Base-by-base conservation (phyloP, 2,797 vertebrate genomes). In the Rousettus madagascariensis region DNA sequence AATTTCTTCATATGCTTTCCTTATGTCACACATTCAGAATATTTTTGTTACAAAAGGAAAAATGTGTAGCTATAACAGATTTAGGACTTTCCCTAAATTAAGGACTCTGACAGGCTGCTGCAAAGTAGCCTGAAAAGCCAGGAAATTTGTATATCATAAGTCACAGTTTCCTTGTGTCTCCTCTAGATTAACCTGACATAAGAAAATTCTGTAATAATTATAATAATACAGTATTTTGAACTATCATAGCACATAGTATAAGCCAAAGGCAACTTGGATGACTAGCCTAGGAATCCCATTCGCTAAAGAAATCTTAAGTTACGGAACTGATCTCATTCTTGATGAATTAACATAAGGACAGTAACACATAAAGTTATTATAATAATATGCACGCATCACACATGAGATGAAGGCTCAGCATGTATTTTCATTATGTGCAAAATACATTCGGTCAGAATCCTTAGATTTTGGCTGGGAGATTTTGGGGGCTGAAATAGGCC, bases 261-360 rank as follows among this genome's bases (percentile, higher is more conserved):
- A 89, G 77, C 38, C 78, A 66, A 84, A 75, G 33, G 59, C 24
- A 68, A 2, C 36, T 38, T 19, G 17, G 79, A 80, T 24, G 65
- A 85, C 69, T 74, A 85, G 71, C 17, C n/a, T 65, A 28, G 22
- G 20, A 75, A 87, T 49, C 55, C 8, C 16, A 51, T 68, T 84
- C 28, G 33, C 68, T 79, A 90, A 90, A 80, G 77, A 84, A 79
- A 86, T 55, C 75, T 84, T 49, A 86, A 87, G 71, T 66, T 65
- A 38, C 72, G 61, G 66, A 72, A 63, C 53, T 80, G 79, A 68
- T 86, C 36, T 89, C 38, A 75, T 69, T 57, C 19, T 83, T 68
- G 71, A 16, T 15, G 46, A 33, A 68, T n/a, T 57, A 80, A 49
- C 22, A 72, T 15, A 79, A 92, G 24, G 28, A 55, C 19, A 43